Conservation (phyloP, 2,113 vertebrate species). For the Tursiops truncatus region DNA sequence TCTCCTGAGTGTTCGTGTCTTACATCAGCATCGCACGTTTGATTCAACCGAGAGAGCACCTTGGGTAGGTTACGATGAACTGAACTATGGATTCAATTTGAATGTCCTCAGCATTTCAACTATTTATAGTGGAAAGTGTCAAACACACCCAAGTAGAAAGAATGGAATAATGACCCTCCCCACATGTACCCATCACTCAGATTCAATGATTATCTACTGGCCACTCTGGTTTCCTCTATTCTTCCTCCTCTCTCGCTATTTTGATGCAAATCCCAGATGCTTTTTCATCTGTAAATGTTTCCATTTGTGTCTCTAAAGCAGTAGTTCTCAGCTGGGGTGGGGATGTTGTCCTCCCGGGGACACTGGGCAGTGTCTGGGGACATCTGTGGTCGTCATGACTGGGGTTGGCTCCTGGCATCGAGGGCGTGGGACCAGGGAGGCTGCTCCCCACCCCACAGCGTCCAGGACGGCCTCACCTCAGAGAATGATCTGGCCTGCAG, state of each 20-base stretch:
- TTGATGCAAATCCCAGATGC: not conserved
- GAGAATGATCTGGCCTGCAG: not conserved
- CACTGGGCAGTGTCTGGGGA: not conserved
- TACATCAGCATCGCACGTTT: accelerated
- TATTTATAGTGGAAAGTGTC: not conserved
- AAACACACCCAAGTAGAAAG: not conserved
- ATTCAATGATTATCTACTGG: accelerated
- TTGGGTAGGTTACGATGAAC: accelerated
- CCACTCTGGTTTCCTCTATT: not conserved
- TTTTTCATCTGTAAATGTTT: not conserved
- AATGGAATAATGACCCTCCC: not conserved
- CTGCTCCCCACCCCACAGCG: accelerated
- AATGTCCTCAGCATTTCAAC: too few species aligned
- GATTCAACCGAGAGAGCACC: not conserved
- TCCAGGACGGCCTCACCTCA: not conserved
- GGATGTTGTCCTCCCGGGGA: not conserved
- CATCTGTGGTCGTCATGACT: not conserved
- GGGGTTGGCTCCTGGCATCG: not conserved
- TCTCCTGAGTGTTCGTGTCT: not conserved
- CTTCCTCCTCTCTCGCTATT: not conserved
- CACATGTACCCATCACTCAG: not conserved
- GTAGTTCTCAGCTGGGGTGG: not conserved
- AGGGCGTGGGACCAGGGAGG: not conserved
- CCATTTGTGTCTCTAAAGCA: not conserved
- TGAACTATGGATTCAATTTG: accelerated